Evolutionary conservation across 2,888 invertebrate species (phyloP).

Genomic region (Drosophila heteroneura): DNA sequence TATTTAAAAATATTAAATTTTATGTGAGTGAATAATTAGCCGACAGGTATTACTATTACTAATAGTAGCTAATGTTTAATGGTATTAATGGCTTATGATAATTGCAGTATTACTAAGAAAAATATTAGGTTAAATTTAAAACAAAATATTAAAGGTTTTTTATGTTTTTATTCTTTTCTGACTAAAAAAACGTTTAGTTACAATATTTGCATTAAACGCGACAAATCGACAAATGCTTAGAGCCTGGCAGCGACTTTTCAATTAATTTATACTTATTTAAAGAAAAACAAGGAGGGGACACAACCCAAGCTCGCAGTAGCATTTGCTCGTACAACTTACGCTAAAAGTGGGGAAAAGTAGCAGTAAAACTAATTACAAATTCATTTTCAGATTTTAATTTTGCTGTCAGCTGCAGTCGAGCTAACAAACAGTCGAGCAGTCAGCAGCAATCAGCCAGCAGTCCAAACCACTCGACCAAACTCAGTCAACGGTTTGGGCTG

Average conservation of each 20-base stretch:
- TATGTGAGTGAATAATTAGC: conserved; percentile 13
- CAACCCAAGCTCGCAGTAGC: conserved; percentile 35
- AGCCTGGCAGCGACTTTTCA: conserved; percentile 71
- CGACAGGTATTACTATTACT: neutral
- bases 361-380: conserved; percentile 84
- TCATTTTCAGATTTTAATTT: conserved; percentile 83
- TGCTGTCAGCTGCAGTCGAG: conserved; percentile 76
- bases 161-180: neutral
- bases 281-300: conserved; percentile 11
- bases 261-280: conserved; percentile 77
- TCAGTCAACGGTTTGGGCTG: conserved; percentile 17
- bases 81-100: neutral
- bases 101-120: neutral
- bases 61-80: neutral
- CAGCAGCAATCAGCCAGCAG: conserved; percentile 37
- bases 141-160: neutral
- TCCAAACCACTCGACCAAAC: conserved; percentile 17
- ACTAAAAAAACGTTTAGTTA: neutral
- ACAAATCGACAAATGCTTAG: conserved; percentile 33
- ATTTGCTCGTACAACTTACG: conserved; percentile 36
- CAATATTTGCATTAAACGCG: conserved; percentile 3
- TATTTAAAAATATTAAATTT: conserved; percentile 49
- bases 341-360: conserved; percentile 64
- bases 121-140: neutral
- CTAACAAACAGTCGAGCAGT: conserved; percentile 43